Evolutionary conservation across 2,113 vertebrate genomes (phyloP), one percentile per base, ranked within the genome.

Genomic region (Egretta garzetta): DNA sequence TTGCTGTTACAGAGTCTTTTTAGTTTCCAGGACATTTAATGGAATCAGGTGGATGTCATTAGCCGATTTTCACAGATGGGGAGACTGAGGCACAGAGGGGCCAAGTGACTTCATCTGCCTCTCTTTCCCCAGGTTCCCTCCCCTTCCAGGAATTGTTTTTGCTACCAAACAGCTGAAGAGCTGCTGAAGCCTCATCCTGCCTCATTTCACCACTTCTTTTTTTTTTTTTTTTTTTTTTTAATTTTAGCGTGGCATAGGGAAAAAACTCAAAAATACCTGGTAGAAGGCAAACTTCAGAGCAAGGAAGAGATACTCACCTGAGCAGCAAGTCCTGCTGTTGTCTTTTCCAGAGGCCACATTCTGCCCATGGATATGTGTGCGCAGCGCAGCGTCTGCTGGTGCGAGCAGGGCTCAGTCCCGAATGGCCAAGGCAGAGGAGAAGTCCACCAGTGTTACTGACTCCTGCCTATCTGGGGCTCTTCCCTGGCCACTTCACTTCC

Each of bases 81-180:
- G 96, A 96, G 82, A 96, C 93, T 97, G 97, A 97, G 96, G 96
- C 96, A 97, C 62, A 45, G 75, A 86, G 85, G 37, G 55, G 85
- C 75, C 93, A 47, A 49, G 37, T 80, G 82, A 90, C 55, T 90
- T 96, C 45, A 58, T 88, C 89, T 93, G 66, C 74, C 33, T 93
- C 59, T 71, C 45, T 56, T 90, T 80, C 71, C 66, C 19, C 20
- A 63, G 41, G 39, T 76, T 88, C 45, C 37, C n/a, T 80, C 45
- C 63, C 53, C 45, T 93, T 94, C 45, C 67, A 90, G 70, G 87
- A 95, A 79, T 6, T 88, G 50, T 18, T 93, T 94, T 82, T 41
- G 12, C 52, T 90, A 70, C 76, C 26, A 21, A 86, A 79, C 20
- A 85, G 70, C 73, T 74, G 75, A 88, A 63, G 39, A 81, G 24